Conservation (phyloP, 2,797 vertebrate species). For the Spatula clypeata region DNA sequence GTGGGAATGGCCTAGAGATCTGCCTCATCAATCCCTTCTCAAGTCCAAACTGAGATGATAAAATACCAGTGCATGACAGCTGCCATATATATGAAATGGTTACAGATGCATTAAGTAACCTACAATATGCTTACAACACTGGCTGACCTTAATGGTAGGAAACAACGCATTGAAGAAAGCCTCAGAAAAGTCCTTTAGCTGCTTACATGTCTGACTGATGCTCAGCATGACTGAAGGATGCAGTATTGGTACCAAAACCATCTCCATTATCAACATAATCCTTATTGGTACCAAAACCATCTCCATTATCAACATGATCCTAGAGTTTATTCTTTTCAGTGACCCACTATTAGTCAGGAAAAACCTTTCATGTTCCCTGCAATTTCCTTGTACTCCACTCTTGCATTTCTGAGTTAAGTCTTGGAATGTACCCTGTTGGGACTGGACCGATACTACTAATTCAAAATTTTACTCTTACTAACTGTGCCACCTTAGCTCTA, state of each 20-base stretch:
- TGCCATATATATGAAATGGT: background rate
- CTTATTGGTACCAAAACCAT: background rate
- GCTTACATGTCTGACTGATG: background rate
- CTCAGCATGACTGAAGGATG: background rate
- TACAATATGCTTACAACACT: background rate
- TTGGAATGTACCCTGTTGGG: background rate
- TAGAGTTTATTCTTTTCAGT: background rate
- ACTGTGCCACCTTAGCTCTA: background rate
- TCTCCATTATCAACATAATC: background rate
- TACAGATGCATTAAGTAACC: background rate
- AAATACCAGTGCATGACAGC: background rate
- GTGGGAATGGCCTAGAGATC: background rate
- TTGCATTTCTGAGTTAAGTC: slow-evolving; percentile 8
- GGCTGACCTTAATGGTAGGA: background rate
- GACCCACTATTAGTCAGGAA: background rate
- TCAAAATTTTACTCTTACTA: slow-evolving; percentile 31
- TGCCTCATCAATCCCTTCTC: background rate
- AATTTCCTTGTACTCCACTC: background rate
- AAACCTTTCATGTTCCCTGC: background rate
- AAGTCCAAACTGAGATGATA: background rate
- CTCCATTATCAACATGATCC: background rate
- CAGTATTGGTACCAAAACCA: background rate
- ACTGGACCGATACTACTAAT: slow-evolving; percentile 34
- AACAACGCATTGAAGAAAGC: background rate
- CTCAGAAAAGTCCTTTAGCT: background rate